Conservation (phyloP, 1,140 invertebrate species). For the Elymnias hypermnestra region DNA sequence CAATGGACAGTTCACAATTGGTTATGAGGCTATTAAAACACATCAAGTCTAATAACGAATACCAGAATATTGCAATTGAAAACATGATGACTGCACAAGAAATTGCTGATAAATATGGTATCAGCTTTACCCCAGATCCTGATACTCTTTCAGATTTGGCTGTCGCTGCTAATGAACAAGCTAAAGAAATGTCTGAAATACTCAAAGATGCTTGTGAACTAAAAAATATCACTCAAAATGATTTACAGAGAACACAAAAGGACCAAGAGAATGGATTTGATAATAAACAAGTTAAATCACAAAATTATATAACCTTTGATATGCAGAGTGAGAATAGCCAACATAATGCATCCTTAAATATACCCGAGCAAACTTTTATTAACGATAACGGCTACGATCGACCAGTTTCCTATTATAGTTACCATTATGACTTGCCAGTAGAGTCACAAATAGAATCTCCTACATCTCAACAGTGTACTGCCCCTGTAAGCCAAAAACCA, state of each 20-base stretch:
- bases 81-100: conserved; percentile 71
- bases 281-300: no score
- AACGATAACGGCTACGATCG: neutral
- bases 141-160: conserved; percentile 57
- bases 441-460: conserved; percentile 44
- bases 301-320: no score
- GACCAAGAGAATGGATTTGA: no score
- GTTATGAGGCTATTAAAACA: conserved; percentile 59
- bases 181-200: conserved; percentile 49
- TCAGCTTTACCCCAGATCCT: conserved; percentile 56
- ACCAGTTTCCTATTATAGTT: conserved; percentile 9
- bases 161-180: conserved; percentile 50
- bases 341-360: no score
- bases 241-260: no score
- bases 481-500: conserved; percentile 36
- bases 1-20: conserved; percentile 52
- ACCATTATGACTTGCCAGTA: conserved; percentile 31
- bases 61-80: conserved; percentile 64
- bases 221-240: conserved; percentile 32
- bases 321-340: no score
- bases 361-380: conserved; percentile 14
- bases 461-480: conserved; percentile 20
- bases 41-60: conserved; percentile 63
- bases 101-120: conserved; percentile 63
- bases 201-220: conserved; percentile 41